Evolutionary conservation across 1,140 invertebrate genomes (phyloP), one percentile per base, ranked within the genome.

Genomic region (Anoplolepis gracilipes): DNA sequence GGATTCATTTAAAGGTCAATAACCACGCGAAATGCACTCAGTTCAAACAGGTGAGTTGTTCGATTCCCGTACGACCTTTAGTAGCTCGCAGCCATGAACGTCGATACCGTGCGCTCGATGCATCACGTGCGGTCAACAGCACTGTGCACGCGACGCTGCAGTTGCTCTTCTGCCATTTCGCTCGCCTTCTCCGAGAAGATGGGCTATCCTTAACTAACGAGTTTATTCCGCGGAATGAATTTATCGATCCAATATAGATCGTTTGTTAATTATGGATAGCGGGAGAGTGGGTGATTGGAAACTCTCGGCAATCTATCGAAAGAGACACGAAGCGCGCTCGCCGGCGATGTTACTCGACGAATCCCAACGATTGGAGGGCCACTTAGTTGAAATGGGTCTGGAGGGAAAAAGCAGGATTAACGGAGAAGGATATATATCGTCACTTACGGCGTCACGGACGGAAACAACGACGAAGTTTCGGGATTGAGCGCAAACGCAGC

Each of bases 251-350:
- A 57, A 87, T 33, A 19, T 57, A 69, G 85, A 90, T 88, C 87
- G 86, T 91, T 91, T 90, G 90, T 91, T 91, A 91, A 91, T 91
- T 91, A 91, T 87, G 88, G 87, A 88, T 33, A 55, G 28, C 36
- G 33, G 36, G 67, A n/a, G 59, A 46, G 28, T 13, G 28, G 39
- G 49, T 65, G 78, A 86, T 86, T 86, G 85, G 62, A 55, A 75
- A 55, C 7, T 53, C 53, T 46, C 46, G 49, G 6, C 36, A 67
- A 86, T 82, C 85, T 85, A 86, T 76, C 36, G 85, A 57, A 42
- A 53, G 84, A 46, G 64, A 87, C 72, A 13, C 77, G 78, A 59
- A 33, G 11, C 8, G 16, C 72, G 19, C 57, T 10, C 22, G 22
- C 3, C 25, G 22, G 11, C 8, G 16, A 49, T 25, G 36, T 28